A percentile compares a stretch with the other conserved stretches of the same genome.
These are phyloP conservation scores for Parnassius glacialis DNA, from an alignment of 2,888 invertebrate genomes.

Conservation along the genomic window DNA sequence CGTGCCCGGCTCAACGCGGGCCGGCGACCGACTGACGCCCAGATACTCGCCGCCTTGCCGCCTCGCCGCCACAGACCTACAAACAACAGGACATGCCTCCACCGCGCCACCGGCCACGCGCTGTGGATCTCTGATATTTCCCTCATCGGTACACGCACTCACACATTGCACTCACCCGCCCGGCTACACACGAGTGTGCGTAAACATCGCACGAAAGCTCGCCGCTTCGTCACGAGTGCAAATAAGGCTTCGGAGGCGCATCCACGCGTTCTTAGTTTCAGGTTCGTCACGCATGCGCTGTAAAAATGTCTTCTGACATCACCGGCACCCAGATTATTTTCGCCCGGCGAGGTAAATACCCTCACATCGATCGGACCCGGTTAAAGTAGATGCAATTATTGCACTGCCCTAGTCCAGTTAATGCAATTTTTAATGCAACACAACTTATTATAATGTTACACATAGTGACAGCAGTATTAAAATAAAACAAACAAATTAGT, in stretches of 20 bases:
- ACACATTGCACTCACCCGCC: slow-evolving; percentile 16
- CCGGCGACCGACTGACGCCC: slow-evolving; percentile 71
- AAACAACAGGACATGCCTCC: slow-evolving; percentile 40
- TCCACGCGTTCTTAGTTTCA: slow-evolving; percentile 44
- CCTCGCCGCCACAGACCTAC: slow-evolving; percentile 43
- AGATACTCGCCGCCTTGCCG: slow-evolving; percentile 50
- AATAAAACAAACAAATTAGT: not conserved
- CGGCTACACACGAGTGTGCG: slow-evolving; percentile 28
- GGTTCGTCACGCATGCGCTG: slow-evolving; percentile 39
- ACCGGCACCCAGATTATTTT: slow-evolving; percentile 79
- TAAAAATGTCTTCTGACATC: slow-evolving; percentile 65
- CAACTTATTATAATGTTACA: not conserved
- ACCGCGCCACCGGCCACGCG: slow-evolving; percentile 37
- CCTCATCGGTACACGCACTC: slow-evolving; percentile 22
- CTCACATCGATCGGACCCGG: slow-evolving; percentile 79
- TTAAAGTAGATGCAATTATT: slow-evolving; percentile 80
- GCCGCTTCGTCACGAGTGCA: slow-evolving; percentile 37
- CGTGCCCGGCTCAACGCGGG: slow-evolving; percentile 72
- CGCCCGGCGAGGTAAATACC: slow-evolving; percentile 80
- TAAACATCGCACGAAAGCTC: slow-evolving; percentile 38
- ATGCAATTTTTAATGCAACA: slow-evolving; percentile 52
- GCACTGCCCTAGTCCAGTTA: slow-evolving; percentile 72
- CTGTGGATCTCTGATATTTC: slow-evolving; percentile 29
- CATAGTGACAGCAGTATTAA: not conserved
- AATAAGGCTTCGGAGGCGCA: slow-evolving; percentile 46